Evolutionary conservation across 2,113 vertebrate species (phyloP), one percentile per base, ranked within the genome.

Genomic region (Seriola quinqueradiata): DNA sequence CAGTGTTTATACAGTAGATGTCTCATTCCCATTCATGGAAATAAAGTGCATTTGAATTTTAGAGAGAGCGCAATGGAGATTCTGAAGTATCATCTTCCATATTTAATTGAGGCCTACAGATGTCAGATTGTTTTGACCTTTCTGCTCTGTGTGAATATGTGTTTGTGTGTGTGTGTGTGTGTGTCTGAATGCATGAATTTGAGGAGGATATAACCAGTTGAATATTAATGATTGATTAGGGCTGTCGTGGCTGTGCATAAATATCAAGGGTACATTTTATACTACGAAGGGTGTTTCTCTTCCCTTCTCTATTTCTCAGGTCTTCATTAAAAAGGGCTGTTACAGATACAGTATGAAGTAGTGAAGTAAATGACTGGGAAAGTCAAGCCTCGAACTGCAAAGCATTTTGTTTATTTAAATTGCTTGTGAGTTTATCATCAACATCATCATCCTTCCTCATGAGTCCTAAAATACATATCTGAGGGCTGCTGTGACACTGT

Each of bases 211-310:
- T 38, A 75, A 71, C 85, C 75, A 75, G 69, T 73, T 87, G 88
- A 87, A 92, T 93, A 92, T 89, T 92, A 90, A 93, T 92, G 87
- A 92, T 90, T 88, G 85, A 93, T 93, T 90, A 90, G 83, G 60
- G 32, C 68, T 52, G 82, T 73, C 83, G 34, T 91, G 92, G 44
- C 69, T 28, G 10, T 75, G 90, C 90, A 94, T 92, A 86, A 86
- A 91, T 86, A 92, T 83, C 28, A 76, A 74, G 81, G 57, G 50
- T 64, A 40, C 1, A 28, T 84, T 89, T 89, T 89, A 64, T 68
- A 70, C 60, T 65, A 13, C 9, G 28, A 79, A 81, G 70, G 59
- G 52, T 58, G 65, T 28, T 5, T 63, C 64, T 65, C 40, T 40
- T 69, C 34, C 6, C 38, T 67, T 8, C 11, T 83, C 64, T 65